Evolutionary conservation across 1,140 invertebrate genomes (phyloP).

Genomic region (Pemphigus obesinymphae): DNA sequence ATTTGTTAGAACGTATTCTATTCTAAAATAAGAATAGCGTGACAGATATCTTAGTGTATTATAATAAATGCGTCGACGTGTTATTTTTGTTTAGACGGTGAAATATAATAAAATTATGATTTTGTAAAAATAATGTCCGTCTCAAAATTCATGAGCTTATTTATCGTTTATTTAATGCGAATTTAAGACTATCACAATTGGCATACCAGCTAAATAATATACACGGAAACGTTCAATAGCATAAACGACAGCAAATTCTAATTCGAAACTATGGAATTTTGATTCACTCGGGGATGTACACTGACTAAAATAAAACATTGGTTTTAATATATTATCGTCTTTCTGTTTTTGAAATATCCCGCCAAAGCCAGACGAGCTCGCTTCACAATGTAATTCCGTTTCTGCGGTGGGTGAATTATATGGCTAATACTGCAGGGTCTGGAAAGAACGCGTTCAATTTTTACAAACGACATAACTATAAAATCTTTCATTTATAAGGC

Average conservation of each 20-base stretch:
- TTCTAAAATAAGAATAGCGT: not conserved
- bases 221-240: not conserved
- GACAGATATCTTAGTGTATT: too few species aligned
- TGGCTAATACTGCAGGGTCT: not conserved
- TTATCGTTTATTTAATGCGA: slow-evolving; percentile 45
- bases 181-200: not conserved
- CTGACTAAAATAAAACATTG: not conserved
- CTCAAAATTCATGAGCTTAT: slow-evolving; percentile 6
- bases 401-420: not conserved
- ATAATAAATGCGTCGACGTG: not conserved
- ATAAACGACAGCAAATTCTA: not conserved
- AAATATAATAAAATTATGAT: not conserved
- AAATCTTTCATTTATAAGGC: too few species aligned
- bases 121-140: not conserved
- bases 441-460: not conserved
- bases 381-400: slow-evolving; percentile 44
- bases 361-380: not conserved
- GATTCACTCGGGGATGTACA: not conserved
- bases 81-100: not conserved
- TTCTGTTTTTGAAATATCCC: not conserved
- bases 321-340: not conserved
- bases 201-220: not conserved
- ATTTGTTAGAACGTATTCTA: not conserved
- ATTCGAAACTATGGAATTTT: not conserved
- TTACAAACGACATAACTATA: too few species aligned